A percentile compares a stretch with the other conserved stretches of the same genome.
These are phyloP conservation scores for Ectemnius lituratus DNA, from an alignment of 2,888 invertebrate species.

Conservation along the genomic window DNA sequence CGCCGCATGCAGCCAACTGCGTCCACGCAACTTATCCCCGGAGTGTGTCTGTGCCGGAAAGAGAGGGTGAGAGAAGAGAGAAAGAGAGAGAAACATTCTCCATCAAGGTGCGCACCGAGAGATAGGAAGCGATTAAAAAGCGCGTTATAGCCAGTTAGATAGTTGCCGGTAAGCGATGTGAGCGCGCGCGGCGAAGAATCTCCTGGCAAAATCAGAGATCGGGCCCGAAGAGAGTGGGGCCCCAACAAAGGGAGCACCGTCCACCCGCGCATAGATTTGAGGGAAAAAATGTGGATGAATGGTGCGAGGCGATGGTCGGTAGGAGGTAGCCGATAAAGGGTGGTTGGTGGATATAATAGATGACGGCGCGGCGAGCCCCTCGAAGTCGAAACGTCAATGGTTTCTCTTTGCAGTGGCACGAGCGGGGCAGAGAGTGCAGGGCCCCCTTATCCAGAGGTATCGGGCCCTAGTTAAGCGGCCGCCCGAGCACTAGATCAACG, in stretches of 20 bases:
- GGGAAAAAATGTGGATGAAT: conserved; percentile 36
- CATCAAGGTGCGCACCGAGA: no score
- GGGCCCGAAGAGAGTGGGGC: neutral
- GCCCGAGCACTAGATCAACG: conserved; percentile 75
- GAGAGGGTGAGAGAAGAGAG: no score
- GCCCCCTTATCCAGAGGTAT: conserved; percentile 71
- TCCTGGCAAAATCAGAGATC: neutral
- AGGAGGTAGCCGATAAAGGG: conserved; percentile 49
- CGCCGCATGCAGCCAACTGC: neutral
- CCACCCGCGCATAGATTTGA: conserved; percentile 11
- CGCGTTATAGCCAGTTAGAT: no score
- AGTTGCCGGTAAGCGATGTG: no score
- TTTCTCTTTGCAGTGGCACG: conserved; percentile 25
- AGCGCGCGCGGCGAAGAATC: neutral
- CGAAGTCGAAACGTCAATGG: conserved; percentile 60
- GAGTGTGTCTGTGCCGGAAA: conserved; percentile 1
- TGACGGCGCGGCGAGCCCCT: conserved; percentile 64
- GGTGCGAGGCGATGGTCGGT: conserved; percentile 55
- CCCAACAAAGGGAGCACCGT: neutral
- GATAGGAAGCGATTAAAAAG: no score
- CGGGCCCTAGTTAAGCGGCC: conserved; percentile 73
- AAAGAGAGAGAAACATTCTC: no score
- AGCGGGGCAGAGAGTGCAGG: conserved; percentile 15
- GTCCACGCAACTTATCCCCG: conserved; percentile 9
- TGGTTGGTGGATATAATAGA: conserved; percentile 67